A percentile compares a stretch with the other conserved stretches of the same genome.
Conservation (phyloP, 92 coral and sea anemone genomes). For the Umimayanthus chanpuru region DNA sequence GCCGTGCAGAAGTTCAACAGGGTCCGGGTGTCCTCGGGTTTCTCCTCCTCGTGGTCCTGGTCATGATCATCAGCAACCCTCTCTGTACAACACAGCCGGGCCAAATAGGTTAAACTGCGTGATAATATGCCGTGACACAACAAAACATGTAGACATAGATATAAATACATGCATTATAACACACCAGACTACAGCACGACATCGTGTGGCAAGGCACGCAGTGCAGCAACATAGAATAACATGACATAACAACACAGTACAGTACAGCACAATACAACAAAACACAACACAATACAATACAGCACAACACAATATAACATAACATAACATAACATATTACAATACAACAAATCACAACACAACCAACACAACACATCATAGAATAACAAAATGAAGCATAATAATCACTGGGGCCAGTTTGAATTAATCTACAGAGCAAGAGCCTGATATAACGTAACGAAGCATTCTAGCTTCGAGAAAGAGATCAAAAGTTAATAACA, state of each 20-base stretch:
- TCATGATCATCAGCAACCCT: constrained; percentile 6
- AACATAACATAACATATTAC: not conserved
- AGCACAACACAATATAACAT: not conserved
- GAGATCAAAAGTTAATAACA: not conserved
- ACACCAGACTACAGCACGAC: not conserved
- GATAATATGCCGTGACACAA: not conserved
- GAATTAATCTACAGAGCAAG: too few relatives aligned
- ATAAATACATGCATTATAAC: not conserved
- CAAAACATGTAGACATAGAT: not conserved
- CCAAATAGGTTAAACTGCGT: not conserved
- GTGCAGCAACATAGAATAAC: not conserved
- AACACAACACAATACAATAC: not conserved
- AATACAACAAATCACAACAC: not conserved
- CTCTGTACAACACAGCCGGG: not conserved
- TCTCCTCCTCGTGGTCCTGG: constrained; percentile 80
- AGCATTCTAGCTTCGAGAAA: not conserved
- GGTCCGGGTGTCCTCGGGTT: constrained; percentile 64
- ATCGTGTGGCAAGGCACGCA: not conserved
- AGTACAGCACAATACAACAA: not conserved
- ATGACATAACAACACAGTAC: not conserved
- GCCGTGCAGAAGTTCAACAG: constrained; percentile 68
- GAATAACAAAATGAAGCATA: too few relatives aligned
- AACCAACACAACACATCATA: too few relatives aligned
- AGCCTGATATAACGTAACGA: too few relatives aligned
- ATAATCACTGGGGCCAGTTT: too few relatives aligned